Evolutionary conservation across 2,113 vertebrate species (phyloP).

Genomic region (Chaetops frenatus): DNA sequence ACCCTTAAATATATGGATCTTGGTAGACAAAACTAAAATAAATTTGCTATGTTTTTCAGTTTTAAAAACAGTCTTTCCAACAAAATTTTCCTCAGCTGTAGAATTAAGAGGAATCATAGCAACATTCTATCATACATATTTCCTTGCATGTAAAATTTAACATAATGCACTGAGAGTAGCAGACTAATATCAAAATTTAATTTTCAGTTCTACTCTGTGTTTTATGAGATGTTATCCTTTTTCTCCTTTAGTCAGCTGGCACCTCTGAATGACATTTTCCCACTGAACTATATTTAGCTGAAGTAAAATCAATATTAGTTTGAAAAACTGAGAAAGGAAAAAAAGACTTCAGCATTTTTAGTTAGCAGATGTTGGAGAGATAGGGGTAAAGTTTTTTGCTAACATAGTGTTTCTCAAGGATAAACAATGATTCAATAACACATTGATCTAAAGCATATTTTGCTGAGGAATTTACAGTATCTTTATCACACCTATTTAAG

Average conservation of each 20-base stretch:
- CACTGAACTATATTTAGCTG: constrained; percentile 44
- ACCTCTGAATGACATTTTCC: constrained; percentile 51
- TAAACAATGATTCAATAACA: background rate
- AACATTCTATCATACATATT: background rate
- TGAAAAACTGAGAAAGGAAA: constrained; percentile 32
- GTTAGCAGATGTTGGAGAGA: constrained; percentile 9
- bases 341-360: constrained; percentile 41
- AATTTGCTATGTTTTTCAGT: background rate
- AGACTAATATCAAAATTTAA: background rate
- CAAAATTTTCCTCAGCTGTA: background rate
- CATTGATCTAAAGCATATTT: background rate
- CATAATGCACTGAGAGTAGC: background rate
- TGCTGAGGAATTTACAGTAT: background rate
- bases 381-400: constrained; percentile 4
- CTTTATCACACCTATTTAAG: background rate
- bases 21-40: constrained; percentile 18
- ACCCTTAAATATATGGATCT: background rate
- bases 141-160: background rate
- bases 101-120: background rate
- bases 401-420: constrained; percentile 23
- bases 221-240: background rate
- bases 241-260: constrained; percentile 20
- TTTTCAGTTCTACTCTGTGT: background rate
- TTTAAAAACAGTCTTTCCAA: background rate
- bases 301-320: constrained; percentile 53